Conservation (phyloP, 2,888 invertebrate genomes). For the Dasypolia templi region DNA sequence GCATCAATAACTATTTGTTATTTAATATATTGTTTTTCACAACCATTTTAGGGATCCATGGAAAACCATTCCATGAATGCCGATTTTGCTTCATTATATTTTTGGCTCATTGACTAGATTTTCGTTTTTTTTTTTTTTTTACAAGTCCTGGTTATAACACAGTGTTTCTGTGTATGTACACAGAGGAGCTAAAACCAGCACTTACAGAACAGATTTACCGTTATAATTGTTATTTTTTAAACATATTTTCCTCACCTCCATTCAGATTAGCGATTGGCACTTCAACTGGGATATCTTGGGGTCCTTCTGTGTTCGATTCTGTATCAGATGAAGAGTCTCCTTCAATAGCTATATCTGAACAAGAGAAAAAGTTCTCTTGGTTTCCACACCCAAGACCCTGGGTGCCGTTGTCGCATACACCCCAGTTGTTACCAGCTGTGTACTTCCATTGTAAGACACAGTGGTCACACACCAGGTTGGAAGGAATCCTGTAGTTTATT, state of each 20-base stretch:
- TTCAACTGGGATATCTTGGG: slow-evolving; percentile 25
- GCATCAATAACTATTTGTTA: slow-evolving; percentile 13
- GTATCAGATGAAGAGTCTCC: slow-evolving; percentile 68
- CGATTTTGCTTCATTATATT: neutral
- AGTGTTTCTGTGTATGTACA: neutral
- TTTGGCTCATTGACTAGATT: slow-evolving; percentile 33
- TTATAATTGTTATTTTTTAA: slow-evolving; percentile 33
- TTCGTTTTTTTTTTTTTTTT: neutral
- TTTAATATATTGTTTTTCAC: slow-evolving; percentile 16
- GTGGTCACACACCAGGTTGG: slow-evolving; percentile 92
- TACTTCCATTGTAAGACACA: slow-evolving; percentile 97
- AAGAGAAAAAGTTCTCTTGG: slow-evolving; percentile 96
- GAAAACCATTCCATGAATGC: neutral
- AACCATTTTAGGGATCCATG: slow-evolving; percentile 32
- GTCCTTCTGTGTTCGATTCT: slow-evolving; percentile 15
- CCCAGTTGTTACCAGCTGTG: slow-evolving; percentile 96
- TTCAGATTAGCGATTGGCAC: slow-evolving; percentile 34
- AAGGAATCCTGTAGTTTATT: slow-evolving; percentile 91
- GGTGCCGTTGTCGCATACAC: slow-evolving; percentile 92
- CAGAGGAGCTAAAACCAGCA: slow-evolving; percentile 7
- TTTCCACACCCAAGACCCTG: slow-evolving; percentile 95
- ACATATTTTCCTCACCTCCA: slow-evolving; percentile 49
- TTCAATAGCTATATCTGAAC: slow-evolving; percentile 94
- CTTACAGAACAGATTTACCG: slow-evolving; percentile 4
- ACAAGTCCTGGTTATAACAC: neutral